phyloP scores from a whole-genome alignment of 2,797 vertebrate species.

The Pogonophryne albipinna region DNA sequence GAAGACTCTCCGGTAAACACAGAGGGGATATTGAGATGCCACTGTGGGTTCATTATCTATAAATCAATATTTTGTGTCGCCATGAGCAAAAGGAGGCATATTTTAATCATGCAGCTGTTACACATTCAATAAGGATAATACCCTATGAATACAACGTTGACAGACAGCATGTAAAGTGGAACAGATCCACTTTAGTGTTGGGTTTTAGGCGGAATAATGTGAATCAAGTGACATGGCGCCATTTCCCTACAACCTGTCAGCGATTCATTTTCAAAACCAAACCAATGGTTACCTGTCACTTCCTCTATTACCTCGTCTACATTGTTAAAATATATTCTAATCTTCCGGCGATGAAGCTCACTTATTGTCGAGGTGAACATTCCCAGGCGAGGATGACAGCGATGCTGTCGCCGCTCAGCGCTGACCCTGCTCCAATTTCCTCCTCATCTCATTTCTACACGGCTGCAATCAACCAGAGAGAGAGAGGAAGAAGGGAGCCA shows the following conservation, averaged over 20 bases:
- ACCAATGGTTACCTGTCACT: slow-evolving; percentile 57
- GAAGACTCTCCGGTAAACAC: slow-evolving; percentile 44
- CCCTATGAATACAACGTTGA: slow-evolving; percentile 40
- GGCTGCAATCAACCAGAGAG: slow-evolving; percentile 62
- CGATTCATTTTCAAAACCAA: slow-evolving; percentile 56
- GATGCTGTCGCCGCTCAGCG: slow-evolving; percentile 21
- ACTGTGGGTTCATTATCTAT: slow-evolving; percentile 49
- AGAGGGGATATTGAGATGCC: slow-evolving; percentile 33
- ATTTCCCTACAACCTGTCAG: slow-evolving; percentile 51
- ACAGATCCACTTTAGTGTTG: slow-evolving; percentile 50
- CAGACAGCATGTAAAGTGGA: slow-evolving; percentile 50
- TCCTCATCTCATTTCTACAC: slow-evolving; percentile 67
- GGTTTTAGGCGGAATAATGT: slow-evolving; percentile 55
- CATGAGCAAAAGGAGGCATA: slow-evolving; percentile 35
- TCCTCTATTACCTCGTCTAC: slow-evolving; percentile 52
- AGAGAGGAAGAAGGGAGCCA: slow-evolving; percentile 33
- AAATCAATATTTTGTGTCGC: slow-evolving; percentile 67
- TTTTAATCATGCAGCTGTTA: slow-evolving; percentile 34
- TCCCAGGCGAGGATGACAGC: slow-evolving; percentile 63
- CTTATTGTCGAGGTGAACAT: slow-evolving; percentile 62
- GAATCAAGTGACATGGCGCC: slow-evolving; percentile 44
- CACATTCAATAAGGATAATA: slow-evolving; percentile 30
- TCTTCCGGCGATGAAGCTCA: slow-evolving; percentile 54
- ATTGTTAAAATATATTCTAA: slow-evolving; percentile 68
- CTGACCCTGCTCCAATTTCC: slow-evolving; percentile 77